A percentile compares a stretch with the other conserved stretches of the same genome.
These are phyloP conservation scores for Eupithecia abbreviata DNA, from an alignment of 2,888 invertebrate species.

Conservation along the genomic window DNA sequence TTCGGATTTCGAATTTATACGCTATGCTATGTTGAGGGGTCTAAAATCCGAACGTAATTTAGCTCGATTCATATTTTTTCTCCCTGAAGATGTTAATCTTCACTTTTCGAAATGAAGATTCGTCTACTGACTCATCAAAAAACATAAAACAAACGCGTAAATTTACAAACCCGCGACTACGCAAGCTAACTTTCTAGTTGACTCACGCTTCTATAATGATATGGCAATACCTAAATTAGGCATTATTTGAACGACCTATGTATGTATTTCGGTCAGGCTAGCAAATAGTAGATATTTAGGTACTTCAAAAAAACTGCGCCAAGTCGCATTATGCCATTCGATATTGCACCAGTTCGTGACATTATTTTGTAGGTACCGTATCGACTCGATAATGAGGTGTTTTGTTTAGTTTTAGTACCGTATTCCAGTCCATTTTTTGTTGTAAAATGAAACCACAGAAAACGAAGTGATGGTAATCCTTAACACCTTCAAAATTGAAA, in stretches of 20 bases:
- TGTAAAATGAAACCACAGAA: not conserved
- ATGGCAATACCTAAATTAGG: conserved; percentile 5
- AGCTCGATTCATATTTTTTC: not conserved
- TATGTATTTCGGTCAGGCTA: not conserved
- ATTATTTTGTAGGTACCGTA: not conserved
- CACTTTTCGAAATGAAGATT: not conserved
- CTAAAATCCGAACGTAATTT: not conserved
- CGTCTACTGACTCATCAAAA: conserved; percentile 1
- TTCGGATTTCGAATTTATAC: not conserved
- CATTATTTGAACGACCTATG: not conserved
- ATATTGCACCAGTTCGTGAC: conserved; percentile 9
- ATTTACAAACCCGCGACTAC: not conserved
- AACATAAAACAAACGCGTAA: not conserved
- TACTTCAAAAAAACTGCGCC: not conserved
- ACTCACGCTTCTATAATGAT: conserved; percentile 2
- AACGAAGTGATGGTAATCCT: not conserved
- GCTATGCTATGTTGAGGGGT: no score
- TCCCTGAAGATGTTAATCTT: not conserved
- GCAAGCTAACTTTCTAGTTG: conserved; percentile 5
- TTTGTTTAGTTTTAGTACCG: not conserved
- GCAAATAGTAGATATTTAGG: not conserved
- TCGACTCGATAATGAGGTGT: not conserved
- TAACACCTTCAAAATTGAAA: no score
- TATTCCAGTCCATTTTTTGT: not conserved
- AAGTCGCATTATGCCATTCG: conserved; percentile 2